These are phyloP conservation scores for Heliconius cydno DNA, from an alignment of 2,888 invertebrate genomes.

Conservation along the genomic window DNA sequence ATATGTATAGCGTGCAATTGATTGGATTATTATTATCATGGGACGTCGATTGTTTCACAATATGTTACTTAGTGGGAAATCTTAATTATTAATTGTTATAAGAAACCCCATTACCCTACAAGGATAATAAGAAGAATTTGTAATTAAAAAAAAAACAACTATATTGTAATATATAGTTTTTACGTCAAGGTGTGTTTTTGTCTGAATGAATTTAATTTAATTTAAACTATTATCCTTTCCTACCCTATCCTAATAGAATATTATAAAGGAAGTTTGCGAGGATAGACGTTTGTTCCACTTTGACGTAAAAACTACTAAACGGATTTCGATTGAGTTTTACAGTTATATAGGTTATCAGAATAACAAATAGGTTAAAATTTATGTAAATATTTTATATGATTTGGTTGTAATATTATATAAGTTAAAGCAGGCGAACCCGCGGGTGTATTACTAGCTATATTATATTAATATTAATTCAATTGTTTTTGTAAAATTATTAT, in stretches of 20 bases:
- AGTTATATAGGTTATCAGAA: too few relatives aligned
- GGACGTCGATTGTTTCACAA: slow-evolving; percentile 44
- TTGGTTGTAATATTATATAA: too few relatives aligned
- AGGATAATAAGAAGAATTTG: background rate
- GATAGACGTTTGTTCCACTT: too few relatives aligned
- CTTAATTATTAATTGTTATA: slow-evolving; percentile 31
- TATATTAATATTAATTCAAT: background rate
- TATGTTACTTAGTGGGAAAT: slow-evolving; percentile 32
- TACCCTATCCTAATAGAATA: too few relatives aligned
- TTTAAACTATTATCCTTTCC: background rate
- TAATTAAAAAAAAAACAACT: too few relatives aligned
- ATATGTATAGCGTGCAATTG: slow-evolving; percentile 47
- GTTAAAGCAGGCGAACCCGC: too few relatives aligned
- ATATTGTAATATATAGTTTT: background rate
- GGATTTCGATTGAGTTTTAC: too few relatives aligned
- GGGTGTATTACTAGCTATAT: background rate
- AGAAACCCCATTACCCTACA: background rate
- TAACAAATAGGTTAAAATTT: too few relatives aligned
- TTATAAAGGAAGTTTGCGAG: too few relatives aligned
- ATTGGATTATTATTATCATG: slow-evolving; percentile 48
- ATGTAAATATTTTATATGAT: too few relatives aligned
- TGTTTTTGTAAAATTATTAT: background rate
- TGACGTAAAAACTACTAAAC: too few relatives aligned
- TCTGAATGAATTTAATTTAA: background rate
- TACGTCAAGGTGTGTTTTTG: background rate